A percentile compares a stretch with the other conserved stretches of the same genome.
These are phyloP conservation scores for Oryzias woworae DNA, from an alignment of 2,113 vertebrate genomes.

Conservation along the genomic window DNA sequence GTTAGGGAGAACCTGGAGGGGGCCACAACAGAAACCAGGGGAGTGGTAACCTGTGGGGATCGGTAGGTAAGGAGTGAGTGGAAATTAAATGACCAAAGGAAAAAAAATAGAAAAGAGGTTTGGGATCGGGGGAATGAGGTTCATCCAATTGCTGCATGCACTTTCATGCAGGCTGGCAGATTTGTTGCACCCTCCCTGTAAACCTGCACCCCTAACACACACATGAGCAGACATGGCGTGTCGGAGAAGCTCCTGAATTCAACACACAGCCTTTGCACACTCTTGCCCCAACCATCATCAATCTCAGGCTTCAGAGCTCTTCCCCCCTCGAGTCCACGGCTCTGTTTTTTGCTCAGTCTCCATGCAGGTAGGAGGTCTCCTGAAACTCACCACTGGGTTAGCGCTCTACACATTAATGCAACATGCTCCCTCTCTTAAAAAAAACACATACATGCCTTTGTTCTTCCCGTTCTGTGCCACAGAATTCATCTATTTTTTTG, in stretches of 20 bases:
- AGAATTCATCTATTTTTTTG: constrained; percentile 1
- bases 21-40: constrained; percentile 45
- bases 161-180: constrained; percentile 9
- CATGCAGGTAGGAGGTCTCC: constrained; percentile 75
- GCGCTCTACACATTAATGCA: constrained; percentile 71
- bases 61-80: constrained; percentile 15
- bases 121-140: constrained; percentile 34
- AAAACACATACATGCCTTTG: constrained; percentile 27
- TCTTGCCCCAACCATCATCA: constrained; percentile 70
- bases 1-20: constrained; percentile 55
- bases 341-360: constrained; percentile 77
- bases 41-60: constrained; percentile 43
- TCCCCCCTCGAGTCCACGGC: constrained; percentile 71
- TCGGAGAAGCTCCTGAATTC: constrained; percentile 24
- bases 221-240: constrained; percentile 24
- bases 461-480: constrained; percentile 2
- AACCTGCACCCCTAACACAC: constrained; percentile 14
- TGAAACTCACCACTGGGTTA: constrained; percentile 73
- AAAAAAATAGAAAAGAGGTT: constrained; percentile 33
- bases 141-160: constrained; percentile 12
- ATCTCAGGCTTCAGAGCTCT: constrained; percentile 73
- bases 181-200: not conserved
- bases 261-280: constrained; percentile 18
- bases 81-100: constrained; percentile 69
- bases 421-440: constrained; percentile 53